A percentile compares a stretch with the other conserved stretches of the same genome.
Evolutionary conservation across 1,140 invertebrate genomes (phyloP).

Genomic region (Drusus annulatus): DNA sequence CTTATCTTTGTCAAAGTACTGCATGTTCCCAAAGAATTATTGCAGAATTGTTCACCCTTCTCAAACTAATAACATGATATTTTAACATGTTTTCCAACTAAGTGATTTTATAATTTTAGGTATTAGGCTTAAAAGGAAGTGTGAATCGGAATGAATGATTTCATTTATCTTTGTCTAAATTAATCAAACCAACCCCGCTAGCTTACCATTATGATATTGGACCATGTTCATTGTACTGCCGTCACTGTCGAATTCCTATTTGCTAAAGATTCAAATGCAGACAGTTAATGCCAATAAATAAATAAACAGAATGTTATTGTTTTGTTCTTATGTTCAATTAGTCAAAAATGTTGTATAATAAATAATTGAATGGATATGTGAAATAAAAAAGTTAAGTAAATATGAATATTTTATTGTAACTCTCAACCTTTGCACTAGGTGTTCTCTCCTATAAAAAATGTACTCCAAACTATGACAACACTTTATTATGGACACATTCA

Average conservation of each 20-base stretch:
- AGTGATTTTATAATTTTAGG: neutral
- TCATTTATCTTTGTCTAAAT: constrained; percentile 8
- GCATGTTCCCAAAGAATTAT: too few species aligned
- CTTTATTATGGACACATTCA: too few species aligned
- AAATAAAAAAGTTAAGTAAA: constrained; percentile 26
- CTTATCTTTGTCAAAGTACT: too few species aligned
- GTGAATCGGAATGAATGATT: constrained; percentile 16
- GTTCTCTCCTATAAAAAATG: too few species aligned
- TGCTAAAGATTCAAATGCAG: too few species aligned
- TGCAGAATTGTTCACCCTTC: neutral
- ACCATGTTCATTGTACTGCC: too few species aligned
- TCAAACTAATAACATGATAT: neutral
- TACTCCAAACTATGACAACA: too few species aligned
- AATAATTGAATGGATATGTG: constrained; percentile 13
- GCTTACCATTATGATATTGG: neutral
- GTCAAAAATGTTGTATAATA: constrained; percentile 33
- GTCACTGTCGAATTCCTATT: too few species aligned
- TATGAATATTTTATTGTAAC: neutral
- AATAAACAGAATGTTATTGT: constrained; percentile 7
- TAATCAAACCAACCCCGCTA: neutral
- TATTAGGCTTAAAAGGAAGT: neutral
- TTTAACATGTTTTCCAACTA: neutral
- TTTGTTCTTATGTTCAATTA: constrained; percentile 25
- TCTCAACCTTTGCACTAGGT: too few species aligned
- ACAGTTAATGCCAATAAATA: too few species aligned